A percentile compares a stretch with the other conserved stretches of the same genome.
phyloP scores from a whole-genome alignment of 2,113 vertebrate species.

The Barnardius zonarius region DNA sequence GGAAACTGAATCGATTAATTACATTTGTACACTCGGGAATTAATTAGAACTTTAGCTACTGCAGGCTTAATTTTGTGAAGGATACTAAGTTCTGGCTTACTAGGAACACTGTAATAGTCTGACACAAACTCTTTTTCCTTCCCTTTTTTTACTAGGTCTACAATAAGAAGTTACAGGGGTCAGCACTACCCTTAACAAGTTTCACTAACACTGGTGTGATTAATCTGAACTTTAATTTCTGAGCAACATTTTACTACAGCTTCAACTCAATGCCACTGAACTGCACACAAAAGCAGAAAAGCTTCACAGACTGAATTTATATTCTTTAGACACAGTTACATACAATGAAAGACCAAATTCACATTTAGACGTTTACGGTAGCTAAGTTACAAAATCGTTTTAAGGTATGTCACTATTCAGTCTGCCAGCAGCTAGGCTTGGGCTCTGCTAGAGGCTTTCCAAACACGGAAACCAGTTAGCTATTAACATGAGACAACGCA shows the following conservation, averaged over 20 bases:
- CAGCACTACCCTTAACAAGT: too few species aligned
- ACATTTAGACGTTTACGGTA: rapidly evolving
- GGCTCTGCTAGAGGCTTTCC: neutral
- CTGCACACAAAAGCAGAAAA: neutral
- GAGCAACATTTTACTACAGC: neutral
- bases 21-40: neutral
- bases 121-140: neutral
- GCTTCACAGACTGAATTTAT: neutral
- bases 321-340: rapidly evolving
- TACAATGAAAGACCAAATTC: neutral
- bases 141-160: too few species aligned
- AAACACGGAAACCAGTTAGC: neutral
- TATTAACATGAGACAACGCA: neutral
- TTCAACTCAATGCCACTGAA: neutral
- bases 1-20: neutral
- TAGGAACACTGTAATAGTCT: neutral
- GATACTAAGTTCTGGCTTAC: neutral
- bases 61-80: neutral
- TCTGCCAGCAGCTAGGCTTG: neutral
- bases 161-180: rapidly evolving
- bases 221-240: neutral
- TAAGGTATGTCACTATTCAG: neutral
- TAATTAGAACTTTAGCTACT: neutral
- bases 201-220: neutral
- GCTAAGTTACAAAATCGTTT: rapidly evolving